Conservation (phyloP, 2,888 invertebrate genomes). For the Eupithecia subumbrata region DNA sequence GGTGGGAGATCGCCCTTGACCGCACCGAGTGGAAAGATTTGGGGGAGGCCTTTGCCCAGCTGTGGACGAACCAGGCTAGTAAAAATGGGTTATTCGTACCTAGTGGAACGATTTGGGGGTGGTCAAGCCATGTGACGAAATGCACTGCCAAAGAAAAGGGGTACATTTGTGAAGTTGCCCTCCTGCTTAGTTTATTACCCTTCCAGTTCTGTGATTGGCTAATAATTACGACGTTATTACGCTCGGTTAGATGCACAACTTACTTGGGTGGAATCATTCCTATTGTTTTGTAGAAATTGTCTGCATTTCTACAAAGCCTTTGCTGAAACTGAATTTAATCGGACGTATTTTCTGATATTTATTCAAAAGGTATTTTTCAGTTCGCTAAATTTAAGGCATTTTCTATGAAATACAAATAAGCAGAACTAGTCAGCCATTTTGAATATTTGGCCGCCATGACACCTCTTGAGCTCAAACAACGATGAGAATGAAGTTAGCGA, state of each 20-base stretch:
- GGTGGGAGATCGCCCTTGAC: no score
- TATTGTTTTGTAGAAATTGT: not conserved
- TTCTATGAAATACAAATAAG: not conserved
- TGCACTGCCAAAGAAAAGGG: no score
- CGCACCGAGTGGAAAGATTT: no score
- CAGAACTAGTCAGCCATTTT: not conserved
- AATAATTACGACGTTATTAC: conserved; percentile 59
- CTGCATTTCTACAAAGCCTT: not conserved
- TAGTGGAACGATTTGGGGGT: no score
- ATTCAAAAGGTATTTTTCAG: not conserved
- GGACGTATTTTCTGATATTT: not conserved
- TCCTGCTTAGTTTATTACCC: conserved; percentile 36
- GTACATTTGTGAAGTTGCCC: not conserved
- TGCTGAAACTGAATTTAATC: not conserved
- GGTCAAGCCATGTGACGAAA: no score
- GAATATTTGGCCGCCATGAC: not conserved
- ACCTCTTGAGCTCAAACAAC: not conserved
- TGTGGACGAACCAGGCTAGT: no score
- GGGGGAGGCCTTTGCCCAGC: no score
- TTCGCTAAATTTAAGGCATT: not conserved
- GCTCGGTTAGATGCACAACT: conserved; percentile 47
- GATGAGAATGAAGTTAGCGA: not conserved
- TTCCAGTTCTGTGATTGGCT: conserved; percentile 55
- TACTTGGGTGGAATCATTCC: conserved; percentile 13
- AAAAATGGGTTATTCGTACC: no score